Evolutionary conservation across 2,888 invertebrate species (phyloP).

Genomic region (Apodemia mormo): DNA sequence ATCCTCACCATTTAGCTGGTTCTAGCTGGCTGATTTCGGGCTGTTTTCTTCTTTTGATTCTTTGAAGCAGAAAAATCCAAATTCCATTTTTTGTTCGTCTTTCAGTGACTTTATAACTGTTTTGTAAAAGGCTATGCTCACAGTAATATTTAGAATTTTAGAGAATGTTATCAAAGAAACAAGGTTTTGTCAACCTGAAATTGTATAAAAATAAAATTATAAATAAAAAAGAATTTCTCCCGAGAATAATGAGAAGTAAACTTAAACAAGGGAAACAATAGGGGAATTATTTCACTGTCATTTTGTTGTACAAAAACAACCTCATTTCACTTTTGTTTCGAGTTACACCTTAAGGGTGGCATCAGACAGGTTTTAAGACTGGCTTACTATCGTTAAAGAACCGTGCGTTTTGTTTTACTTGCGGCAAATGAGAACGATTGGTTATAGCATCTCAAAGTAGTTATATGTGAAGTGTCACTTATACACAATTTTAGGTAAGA

Average conservation of each 20-base stretch:
- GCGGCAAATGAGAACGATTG: too few species aligned
- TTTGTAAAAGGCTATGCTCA: not conserved
- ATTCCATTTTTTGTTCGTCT: too few species aligned
- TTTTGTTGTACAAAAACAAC: not conserved
- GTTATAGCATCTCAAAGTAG: too few species aligned
- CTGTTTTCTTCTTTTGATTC: too few species aligned
- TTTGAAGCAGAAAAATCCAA: too few species aligned
- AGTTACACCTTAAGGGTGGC: not conserved
- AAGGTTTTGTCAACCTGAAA: not conserved
- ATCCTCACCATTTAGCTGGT: too few species aligned
- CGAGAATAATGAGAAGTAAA: constrained; percentile 14
- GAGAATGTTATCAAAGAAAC: not conserved
- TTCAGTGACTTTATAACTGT: not conserved
- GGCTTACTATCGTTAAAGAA: too few species aligned
- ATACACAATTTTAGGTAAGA: too few species aligned
- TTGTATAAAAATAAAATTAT: not conserved
- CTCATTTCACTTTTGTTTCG: not conserved
- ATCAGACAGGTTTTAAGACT: too few species aligned
- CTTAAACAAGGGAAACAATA: constrained; percentile 5
- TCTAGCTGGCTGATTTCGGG: too few species aligned
- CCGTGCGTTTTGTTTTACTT: too few species aligned
- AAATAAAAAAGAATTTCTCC: not conserved
- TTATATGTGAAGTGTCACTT: too few species aligned
- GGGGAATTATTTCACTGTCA: constrained; percentile 1
- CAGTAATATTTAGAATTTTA: not conserved